Conservation (phyloP, 2,797 vertebrate species). For the Macrochelys suwanniensis region DNA sequence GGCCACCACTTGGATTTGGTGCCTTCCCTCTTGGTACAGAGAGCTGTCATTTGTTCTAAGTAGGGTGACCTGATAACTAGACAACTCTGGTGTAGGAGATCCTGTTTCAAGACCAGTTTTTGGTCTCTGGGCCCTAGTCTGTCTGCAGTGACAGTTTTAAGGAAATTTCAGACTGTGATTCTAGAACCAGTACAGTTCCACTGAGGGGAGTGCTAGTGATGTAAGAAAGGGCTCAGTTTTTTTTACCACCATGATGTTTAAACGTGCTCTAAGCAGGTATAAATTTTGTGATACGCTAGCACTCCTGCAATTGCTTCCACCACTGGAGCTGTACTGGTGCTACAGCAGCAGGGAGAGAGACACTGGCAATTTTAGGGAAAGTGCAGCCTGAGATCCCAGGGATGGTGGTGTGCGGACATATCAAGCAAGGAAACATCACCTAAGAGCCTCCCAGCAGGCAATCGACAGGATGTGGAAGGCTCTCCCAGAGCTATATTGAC, state of each 20-base stretch:
- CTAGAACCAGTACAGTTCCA: not conserved
- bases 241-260: not conserved
- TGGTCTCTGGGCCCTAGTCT: not conserved
- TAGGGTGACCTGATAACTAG: not conserved
- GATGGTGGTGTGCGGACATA: not conserved
- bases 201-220: not conserved
- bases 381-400: not conserved
- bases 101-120: not conserved
- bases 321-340: not conserved
- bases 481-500: not conserved
- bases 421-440: rapidly evolving
- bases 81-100: not conserved
- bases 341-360: not conserved
- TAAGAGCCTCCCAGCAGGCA: rapidly evolving
- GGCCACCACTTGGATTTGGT: not conserved
- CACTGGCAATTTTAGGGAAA: too few species aligned
- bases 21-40: rapidly evolving
- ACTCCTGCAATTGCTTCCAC: not conserved
- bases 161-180: not conserved
- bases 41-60: not conserved
- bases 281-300: not conserved
- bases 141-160: not conserved
- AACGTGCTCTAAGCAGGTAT: not conserved
- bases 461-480: not conserved
- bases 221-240: not conserved